Evolutionary conservation across 2,888 invertebrate genomes (phyloP).

Genomic region (Dolichomitus sp.): DNA sequence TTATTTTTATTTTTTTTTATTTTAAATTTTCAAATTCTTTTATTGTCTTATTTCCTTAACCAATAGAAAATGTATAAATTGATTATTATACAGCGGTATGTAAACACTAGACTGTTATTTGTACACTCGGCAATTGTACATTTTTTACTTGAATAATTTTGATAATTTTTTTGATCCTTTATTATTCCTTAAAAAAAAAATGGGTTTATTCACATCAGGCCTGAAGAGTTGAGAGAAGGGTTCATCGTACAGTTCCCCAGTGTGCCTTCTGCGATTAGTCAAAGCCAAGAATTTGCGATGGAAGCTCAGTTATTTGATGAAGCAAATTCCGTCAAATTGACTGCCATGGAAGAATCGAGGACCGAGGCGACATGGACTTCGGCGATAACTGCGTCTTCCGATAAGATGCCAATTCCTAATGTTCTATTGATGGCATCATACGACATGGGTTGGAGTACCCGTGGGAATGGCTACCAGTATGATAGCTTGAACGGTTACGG

Average conservation of each 20-base stretch:
- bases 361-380: slow-evolving; percentile 26
- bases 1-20: no score
- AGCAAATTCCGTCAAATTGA: slow-evolving; percentile 29
- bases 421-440: slow-evolving; percentile 30
- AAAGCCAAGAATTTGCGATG: slow-evolving; percentile 15
- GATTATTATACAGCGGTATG: no score
- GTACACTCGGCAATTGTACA: no score
- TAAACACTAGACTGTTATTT: no score
- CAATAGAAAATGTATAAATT: no score
- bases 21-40: no score
- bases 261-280: slow-evolving; percentile 11
- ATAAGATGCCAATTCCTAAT: slow-evolving; percentile 18
- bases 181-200: no score
- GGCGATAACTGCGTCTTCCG: not conserved
- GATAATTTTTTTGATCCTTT: no score
- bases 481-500: slow-evolving; percentile 29
- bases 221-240: slow-evolving; percentile 32
- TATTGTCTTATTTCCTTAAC: no score
- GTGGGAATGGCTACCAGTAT: slow-evolving; percentile 33
- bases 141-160: no score
- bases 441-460: slow-evolving; percentile 45
- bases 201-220: slow-evolving; percentile 18
- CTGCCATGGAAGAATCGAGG: slow-evolving; percentile 33
- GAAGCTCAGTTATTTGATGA: slow-evolving; percentile 28
- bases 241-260: slow-evolving; percentile 28